Evolutionary conservation across 2,797 vertebrate species (phyloP).

Genomic region (Xenopus petersii): DNA sequence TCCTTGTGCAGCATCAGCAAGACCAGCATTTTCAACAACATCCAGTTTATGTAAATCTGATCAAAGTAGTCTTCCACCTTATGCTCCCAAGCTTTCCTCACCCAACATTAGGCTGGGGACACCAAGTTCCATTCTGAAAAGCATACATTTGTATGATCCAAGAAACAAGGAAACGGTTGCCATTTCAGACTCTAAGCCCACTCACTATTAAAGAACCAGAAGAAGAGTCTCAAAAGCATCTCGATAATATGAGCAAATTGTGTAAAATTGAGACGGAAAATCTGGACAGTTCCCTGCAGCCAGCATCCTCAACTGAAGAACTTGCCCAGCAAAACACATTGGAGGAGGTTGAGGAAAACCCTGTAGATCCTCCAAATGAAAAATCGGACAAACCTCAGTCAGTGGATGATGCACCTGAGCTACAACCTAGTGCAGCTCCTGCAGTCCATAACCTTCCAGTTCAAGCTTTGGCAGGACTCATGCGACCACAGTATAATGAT

Average conservation of each 20-base stretch:
- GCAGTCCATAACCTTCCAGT: slow-evolving; percentile 94
- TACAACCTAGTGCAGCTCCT: slow-evolving; percentile 68
- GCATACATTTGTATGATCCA: slow-evolving; percentile 89
- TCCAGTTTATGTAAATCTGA: slow-evolving; percentile 53
- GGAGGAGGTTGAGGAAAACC: slow-evolving; percentile 53
- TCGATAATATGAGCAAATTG: slow-evolving; percentile 71
- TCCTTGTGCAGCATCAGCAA: slow-evolving; percentile 56
- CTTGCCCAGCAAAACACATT: slow-evolving; percentile 52
- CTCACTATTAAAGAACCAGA: slow-evolving; percentile 62
- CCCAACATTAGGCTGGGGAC: slow-evolving; percentile 76
- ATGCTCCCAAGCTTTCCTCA: slow-evolving; percentile 81
- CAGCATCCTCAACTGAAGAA: slow-evolving; percentile 48
- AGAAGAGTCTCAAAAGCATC: slow-evolving; percentile 60
- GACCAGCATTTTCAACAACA: slow-evolving; percentile 58
- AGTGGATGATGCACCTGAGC: slow-evolving; percentile 28
- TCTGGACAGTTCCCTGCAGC: slow-evolving; percentile 49
- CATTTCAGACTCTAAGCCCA: slow-evolving; percentile 52
- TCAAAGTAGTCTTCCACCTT: slow-evolving; percentile 79
- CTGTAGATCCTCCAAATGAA: slow-evolving; percentile 52
- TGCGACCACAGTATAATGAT: slow-evolving; percentile 87
- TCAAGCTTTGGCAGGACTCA: slow-evolving; percentile 85
- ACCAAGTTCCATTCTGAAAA: slow-evolving; percentile 82
- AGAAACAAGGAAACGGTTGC: slow-evolving; percentile 65
- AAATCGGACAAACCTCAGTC: slow-evolving; percentile 54
- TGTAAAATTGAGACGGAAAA: slow-evolving; percentile 66